phyloP scores from a whole-genome alignment of 2,113 vertebrate species.

The Caranx melampygus region DNA sequence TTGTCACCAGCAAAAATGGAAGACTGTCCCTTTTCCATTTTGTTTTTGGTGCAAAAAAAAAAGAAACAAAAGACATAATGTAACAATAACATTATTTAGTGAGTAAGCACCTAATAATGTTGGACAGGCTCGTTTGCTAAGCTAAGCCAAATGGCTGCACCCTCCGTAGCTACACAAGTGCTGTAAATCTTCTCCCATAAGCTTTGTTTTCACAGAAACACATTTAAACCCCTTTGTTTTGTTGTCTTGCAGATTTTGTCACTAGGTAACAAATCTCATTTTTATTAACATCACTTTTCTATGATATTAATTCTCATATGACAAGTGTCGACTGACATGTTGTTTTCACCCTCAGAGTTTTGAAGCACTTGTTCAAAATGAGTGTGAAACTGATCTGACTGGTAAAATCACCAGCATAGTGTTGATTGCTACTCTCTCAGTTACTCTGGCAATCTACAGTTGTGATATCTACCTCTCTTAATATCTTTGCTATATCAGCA shows the following conservation, averaged over 20 bases:
- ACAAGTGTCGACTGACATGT: neutral
- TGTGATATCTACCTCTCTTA: neutral
- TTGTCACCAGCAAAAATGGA: neutral
- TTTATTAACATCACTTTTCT: neutral
- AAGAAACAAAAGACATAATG: neutral
- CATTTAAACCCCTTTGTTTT: neutral
- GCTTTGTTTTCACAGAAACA: neutral
- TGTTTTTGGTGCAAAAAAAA: neutral
- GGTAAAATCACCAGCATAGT: neutral
- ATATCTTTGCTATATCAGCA: constrained; percentile 21
- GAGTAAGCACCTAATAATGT: neutral
- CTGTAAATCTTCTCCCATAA: neutral
- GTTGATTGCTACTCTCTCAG: neutral
- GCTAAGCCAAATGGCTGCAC: neutral
- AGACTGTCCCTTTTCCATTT: neutral
- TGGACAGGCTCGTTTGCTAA: neutral
- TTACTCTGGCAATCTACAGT: constrained; percentile 14
- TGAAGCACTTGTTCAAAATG: neutral
- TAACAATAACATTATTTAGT: neutral
- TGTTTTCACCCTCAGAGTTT: neutral
- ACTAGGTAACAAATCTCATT: neutral
- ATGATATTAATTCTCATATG: neutral
- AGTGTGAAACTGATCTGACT: neutral
- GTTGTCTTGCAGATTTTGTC: neutral
- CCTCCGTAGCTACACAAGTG: neutral